These are phyloP conservation scores for Urechis unicinctus DNA, from an alignment of 2,888 invertebrate genomes.

Conservation along the genomic window DNA sequence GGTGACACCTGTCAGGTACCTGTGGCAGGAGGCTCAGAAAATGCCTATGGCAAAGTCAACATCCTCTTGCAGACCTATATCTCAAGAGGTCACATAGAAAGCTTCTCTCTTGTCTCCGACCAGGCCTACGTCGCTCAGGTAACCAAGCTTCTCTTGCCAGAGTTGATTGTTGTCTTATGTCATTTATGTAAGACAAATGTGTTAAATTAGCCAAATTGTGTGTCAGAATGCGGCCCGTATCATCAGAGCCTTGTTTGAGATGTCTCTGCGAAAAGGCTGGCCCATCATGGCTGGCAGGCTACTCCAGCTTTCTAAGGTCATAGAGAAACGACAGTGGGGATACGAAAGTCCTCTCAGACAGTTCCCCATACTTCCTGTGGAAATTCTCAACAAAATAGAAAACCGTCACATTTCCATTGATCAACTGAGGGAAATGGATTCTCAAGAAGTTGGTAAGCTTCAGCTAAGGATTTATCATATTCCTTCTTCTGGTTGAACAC, in stretches of 20 bases:
- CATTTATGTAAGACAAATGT: not conserved
- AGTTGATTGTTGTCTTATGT: not conserved
- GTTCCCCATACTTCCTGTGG: conserved; percentile 56
- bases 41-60: conserved; percentile 77
- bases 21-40: conserved; percentile 77
- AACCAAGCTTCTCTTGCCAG: not conserved
- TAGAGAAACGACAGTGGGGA: conserved; percentile 82
- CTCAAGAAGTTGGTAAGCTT: conserved; percentile 71
- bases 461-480: not conserved
- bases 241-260: conserved; percentile 86
- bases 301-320: conserved; percentile 70
- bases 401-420: conserved; percentile 67
- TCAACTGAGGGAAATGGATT: conserved; percentile 76
- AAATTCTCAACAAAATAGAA: conserved; percentile 76
- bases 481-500: not conserved
- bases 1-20: conserved; percentile 69
- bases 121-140: conserved; percentile 83
- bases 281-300: conserved; percentile 81
- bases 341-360: conserved; percentile 80
- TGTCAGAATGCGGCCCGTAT: conserved; percentile 81
- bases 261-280: conserved; percentile 82
- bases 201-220: not conserved
- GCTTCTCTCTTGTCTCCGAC: conserved; percentile 83
- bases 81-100: conserved; percentile 71
- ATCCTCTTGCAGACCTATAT: conserved; percentile 79